Percentiles rank a stretch among this genome's conserved stretches.
phyloP scores from a whole-genome alignment of 1,140 invertebrate species.

The Megalonaias nervosa region DNA sequence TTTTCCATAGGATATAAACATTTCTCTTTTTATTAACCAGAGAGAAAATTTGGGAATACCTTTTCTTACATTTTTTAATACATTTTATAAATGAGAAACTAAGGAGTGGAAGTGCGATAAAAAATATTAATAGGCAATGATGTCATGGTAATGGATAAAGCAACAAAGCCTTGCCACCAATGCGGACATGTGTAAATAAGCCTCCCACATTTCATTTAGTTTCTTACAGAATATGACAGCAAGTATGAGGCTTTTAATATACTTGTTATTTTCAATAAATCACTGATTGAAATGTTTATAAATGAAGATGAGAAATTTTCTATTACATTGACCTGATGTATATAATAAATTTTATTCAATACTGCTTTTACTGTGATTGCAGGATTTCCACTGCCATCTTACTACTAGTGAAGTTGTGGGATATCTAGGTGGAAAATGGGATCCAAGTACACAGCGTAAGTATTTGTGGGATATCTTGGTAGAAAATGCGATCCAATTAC shows the following conservation, averaged over 20 bases:
- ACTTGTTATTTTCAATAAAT: background rate
- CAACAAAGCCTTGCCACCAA: too few relatives aligned
- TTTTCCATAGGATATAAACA: too few relatives aligned
- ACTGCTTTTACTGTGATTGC: constrained; percentile 7
- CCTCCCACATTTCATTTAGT: too few relatives aligned
- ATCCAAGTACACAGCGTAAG: constrained; percentile 93
- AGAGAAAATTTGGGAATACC: too few relatives aligned
- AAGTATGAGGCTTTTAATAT: background rate
- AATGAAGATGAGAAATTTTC: background rate
- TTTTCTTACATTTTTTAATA: too few relatives aligned
- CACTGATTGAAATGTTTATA: background rate
- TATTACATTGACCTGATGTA: background rate
- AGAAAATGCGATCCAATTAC: background rate
- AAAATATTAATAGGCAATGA: too few relatives aligned
- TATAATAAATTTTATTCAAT: background rate
- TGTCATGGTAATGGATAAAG: too few relatives aligned
- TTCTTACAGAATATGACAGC: too few relatives aligned
- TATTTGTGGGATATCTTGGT: background rate
- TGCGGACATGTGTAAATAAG: too few relatives aligned
- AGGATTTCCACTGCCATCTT: constrained; percentile 94
- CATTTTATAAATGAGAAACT: too few relatives aligned
- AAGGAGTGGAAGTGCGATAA: too few relatives aligned
- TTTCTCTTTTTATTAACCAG: too few relatives aligned
- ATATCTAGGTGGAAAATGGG: constrained; percentile 95
- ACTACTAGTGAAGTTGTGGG: constrained; percentile 94